Conservation (phyloP, 2,888 invertebrate genomes). For the Thecophora atra region DNA sequence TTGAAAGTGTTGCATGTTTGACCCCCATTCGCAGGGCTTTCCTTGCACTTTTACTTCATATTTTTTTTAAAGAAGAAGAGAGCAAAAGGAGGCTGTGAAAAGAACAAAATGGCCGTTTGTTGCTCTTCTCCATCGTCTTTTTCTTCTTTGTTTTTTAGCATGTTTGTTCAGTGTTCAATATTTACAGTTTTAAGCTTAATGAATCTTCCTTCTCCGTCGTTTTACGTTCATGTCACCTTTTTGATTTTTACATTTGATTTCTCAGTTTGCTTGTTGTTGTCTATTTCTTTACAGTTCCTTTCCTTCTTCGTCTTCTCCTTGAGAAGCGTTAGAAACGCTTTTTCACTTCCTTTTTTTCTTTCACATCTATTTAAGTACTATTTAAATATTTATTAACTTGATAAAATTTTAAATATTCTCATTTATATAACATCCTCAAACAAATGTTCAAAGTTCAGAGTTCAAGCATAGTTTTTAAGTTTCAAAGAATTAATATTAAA, state of each 20-base stretch:
- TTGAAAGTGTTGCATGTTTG: constrained; percentile 43
- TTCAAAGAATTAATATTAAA: too few species aligned
- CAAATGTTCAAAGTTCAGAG: not conserved
- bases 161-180: constrained; percentile 52
- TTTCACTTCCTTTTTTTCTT: too few species aligned
- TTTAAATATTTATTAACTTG: too few species aligned
- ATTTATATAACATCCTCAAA: too few species aligned
- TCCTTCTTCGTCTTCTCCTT: too few species aligned
- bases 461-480: too few species aligned
- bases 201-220: not conserved
- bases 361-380: too few species aligned
- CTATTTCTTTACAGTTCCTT: too few species aligned
- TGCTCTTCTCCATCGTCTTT: not conserved
- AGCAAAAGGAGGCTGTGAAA: not conserved
- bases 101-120: constrained; percentile 13
- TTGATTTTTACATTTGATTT: not conserved
- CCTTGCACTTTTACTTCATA: not conserved
- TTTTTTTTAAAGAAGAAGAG: constrained; percentile 3
- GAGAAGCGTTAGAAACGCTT: too few species aligned
- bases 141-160: constrained; percentile 46
- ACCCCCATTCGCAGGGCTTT: not conserved
- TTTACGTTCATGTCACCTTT: constrained; percentile 10
- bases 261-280: not conserved
- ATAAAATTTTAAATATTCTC: too few species aligned
- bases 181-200: constrained; percentile 40